Base-by-base conservation (phyloP, 2,113 vertebrate genomes). In the Hippocampus barbouri region DNA sequence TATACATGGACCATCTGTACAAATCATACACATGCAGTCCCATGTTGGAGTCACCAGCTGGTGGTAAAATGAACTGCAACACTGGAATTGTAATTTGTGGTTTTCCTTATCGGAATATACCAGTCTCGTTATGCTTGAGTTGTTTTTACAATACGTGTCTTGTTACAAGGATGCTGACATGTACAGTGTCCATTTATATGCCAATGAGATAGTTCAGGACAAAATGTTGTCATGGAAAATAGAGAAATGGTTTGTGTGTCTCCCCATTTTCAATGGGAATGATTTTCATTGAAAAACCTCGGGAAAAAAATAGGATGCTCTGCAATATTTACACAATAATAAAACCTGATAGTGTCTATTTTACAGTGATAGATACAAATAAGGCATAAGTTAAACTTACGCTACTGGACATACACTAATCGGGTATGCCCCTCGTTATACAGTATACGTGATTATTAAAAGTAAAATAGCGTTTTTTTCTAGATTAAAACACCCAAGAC, bases 1-100 rank as follows among this genome's bases (percentile, higher is more conserved):
- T 78, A 69, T 84, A 79, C 84, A 88, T 78, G 27, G 72, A 18
- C 72, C 54, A 20, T 59, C 12, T 2, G 68, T 14, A 51, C 79
- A 70, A 68, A 66, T 75, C 60, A 62, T 54, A 61, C 25, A 61
- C 54, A 40, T 53, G 57, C 34, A 60, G 61, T 25, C 59, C 16
- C 63, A 75, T 73, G 16, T 2, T 27, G 59, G 73, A 82, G 20
- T 43, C 60, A 34, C 45, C 64, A 25, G 47, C 60, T 75, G 10
- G 4, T 70, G 78, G 73, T 16, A 6, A 15, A 73, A 70, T 23
- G 72, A 71, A 78, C 21, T 45, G 62, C 23, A 59, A 27, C 23
- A 14, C 25, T 68, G 8, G 3, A 51, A 69, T 72, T 68, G 73
- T 70, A 40, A 9, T 4, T 40, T 57, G 76, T 63, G 62, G 53